Base-by-base conservation (phyloP, 1,140 invertebrate species). In the Drosophila ogumai region DNA sequence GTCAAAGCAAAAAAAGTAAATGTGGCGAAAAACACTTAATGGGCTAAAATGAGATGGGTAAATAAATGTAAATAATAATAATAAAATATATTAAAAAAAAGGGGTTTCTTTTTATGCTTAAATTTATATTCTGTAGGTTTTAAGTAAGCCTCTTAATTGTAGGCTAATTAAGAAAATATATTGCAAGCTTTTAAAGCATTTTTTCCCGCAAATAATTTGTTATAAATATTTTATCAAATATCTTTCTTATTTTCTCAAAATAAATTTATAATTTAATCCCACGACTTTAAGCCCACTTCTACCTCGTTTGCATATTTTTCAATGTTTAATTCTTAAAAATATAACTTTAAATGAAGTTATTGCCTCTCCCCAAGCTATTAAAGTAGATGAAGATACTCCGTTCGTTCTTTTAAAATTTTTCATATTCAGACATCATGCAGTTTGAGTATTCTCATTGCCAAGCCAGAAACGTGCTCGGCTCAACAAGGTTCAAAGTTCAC, bases 401-500 rank as follows among this genome's bases (percentile, higher is more conserved):
- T 67, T 13, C 7, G 13, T 31, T 31, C 5, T 25, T 55, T 38
- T n/a, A 19, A 40, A 10, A 15, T 32, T 22, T 49, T 49, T 31
- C 28, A 34, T 49, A 49, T 50, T 66, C 19, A 67, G 46, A 36
- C 32, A 15, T 66, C 52, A 55, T 25, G 13, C 5, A 34, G 50
- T 71, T 54, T 25, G 17, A 31, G 36, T 43, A 49, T 22, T 61
- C 54, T 36, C 40, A 47, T 54, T 74, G 47, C 32, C 38, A 31
- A 31, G 8, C 46, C 38, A 50, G 12, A 54, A 41, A 49, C 54
- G 54, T 82, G 73, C 65, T 17, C 65, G 63, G 69, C 68, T 76
- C 49, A 54, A 6, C 41, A 75, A 72, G 82, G 82, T 86, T 86
- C 82, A 87, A 87, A 82, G 82, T 87, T 87, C 69, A 64, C 55